phyloP scores from a whole-genome alignment of 2,113 vertebrate genomes.

The Phylloscopus trochilus region DNA sequence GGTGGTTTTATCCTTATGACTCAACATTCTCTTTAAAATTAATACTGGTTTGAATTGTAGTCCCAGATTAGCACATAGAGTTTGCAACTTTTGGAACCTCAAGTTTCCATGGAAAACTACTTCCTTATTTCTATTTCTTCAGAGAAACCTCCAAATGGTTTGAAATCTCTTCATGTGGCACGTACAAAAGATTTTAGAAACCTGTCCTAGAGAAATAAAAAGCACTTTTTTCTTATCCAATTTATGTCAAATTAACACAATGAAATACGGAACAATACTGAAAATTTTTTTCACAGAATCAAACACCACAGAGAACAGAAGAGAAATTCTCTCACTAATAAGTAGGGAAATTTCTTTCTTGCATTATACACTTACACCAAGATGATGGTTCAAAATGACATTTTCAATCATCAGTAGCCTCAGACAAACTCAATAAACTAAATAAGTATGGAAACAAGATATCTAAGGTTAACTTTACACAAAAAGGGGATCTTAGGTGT shows the following conservation, averaged over 20 bases:
- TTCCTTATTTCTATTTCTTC: neutral
- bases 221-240: neutral
- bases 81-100: neutral
- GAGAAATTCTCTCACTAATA: neutral
- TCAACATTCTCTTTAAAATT: neutral
- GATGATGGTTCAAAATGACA: neutral
- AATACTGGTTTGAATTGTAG: neutral
- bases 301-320: neutral
- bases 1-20: neutral
- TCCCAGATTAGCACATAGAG: neutral
- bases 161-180: neutral
- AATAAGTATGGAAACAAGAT: neutral
- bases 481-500: neutral
- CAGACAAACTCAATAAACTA: neutral
- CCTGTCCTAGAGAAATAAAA: neutral
- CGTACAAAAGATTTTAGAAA: neutral
- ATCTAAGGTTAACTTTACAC: neutral
- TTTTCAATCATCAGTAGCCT: neutral
- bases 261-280: neutral
- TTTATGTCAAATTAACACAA: neutral
- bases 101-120: neutral
- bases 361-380: fast-evolving
- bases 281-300: neutral
- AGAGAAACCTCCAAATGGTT: neutral
- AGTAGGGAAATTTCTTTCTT: neutral